Evolutionary conservation across 2,888 invertebrate species (phyloP).

Genomic region (Ophonus ardosiacus): DNA sequence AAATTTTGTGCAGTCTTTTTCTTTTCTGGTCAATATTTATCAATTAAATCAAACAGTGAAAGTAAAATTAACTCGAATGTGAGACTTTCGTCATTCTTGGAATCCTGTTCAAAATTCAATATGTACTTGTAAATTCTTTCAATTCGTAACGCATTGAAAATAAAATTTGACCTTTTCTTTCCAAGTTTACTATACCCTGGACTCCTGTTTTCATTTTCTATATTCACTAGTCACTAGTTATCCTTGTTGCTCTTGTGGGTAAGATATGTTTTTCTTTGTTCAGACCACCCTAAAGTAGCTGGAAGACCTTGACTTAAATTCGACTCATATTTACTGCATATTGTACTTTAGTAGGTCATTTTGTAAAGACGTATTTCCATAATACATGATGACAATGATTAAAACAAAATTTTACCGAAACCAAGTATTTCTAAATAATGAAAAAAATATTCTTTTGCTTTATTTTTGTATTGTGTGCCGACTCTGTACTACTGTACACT

Average conservation of each 20-base stretch:
- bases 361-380: not conserved
- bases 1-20: no score
- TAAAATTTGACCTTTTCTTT: not conserved
- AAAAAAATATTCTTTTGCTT: no score
- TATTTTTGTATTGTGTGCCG: no score
- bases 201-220: constrained; percentile 7
- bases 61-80: constrained; percentile 2
- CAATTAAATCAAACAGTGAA: not conserved
- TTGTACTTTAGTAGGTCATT: constrained; percentile 3
- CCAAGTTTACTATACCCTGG: not conserved
- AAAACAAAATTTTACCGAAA: no score
- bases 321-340: not conserved
- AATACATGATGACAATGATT: no score
- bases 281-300: not conserved
- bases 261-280: not conserved
- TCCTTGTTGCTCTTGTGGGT: not conserved
- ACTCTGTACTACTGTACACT: no score
- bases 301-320: constrained; percentile 14
- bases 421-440: no score
- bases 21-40: not conserved
- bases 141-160: not conserved
- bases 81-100: not conserved
- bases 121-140: not conserved
- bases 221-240: not conserved
- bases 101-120: not conserved